phyloP scores from a whole-genome alignment of 2,888 invertebrate genomes.

The Exephanes ischioxanthus region DNA sequence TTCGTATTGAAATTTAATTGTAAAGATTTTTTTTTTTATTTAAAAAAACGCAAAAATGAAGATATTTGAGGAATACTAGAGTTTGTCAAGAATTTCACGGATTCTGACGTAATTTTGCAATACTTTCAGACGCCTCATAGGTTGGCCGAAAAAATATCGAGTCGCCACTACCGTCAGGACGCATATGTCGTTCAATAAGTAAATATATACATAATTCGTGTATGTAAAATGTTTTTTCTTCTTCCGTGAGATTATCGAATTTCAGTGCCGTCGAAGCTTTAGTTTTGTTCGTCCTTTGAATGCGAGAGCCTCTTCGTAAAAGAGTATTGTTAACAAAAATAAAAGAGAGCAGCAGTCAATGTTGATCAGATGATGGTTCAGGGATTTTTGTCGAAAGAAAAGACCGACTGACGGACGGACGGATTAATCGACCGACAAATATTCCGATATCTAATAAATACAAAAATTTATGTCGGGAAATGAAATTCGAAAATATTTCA shows the following conservation, averaged over 20 bases:
- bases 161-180: constrained; percentile 70
- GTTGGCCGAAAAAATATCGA: constrained; percentile 73
- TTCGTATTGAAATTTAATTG: neutral
- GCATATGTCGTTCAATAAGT: constrained; percentile 73
- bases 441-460: too few relatives aligned
- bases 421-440: too few relatives aligned
- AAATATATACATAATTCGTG: constrained; percentile 64
- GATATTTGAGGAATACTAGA: neutral
- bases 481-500: too few relatives aligned
- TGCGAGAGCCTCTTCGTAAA: neutral
- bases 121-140: constrained; percentile 66
- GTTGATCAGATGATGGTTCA: neutral
- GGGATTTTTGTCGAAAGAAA: neutral
- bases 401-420: neutral
- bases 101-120: constrained; percentile 33
- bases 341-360: neutral
- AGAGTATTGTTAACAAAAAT: neutral
- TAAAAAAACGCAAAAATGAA: neutral
- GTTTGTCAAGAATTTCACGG: neutral
- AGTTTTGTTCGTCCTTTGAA: neutral
- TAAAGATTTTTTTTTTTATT: neutral
- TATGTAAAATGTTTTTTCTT: constrained; percentile 48
- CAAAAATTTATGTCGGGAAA: too few relatives aligned
- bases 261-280: constrained; percentile 25
- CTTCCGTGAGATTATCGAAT: constrained; percentile 39